Conservation (phyloP, 2,888 invertebrate genomes). For the Nipponacmea schrenckii region DNA sequence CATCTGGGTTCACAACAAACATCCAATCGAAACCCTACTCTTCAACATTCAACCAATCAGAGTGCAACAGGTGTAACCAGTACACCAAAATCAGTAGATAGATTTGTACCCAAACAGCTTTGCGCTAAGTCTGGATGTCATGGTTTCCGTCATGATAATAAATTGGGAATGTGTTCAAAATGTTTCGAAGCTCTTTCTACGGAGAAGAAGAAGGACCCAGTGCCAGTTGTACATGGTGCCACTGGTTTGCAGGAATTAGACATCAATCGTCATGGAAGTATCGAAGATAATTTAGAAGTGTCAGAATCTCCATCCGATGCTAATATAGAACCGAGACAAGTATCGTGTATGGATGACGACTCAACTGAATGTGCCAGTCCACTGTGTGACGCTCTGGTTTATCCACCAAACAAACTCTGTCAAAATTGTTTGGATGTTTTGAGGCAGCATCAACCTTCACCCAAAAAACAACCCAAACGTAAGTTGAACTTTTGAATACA, state of each 20-base stretch:
- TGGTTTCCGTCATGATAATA: conserved; percentile 25
- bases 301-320: conserved; percentile 22
- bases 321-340: conserved; percentile 25
- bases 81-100: not conserved
- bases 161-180: conserved; percentile 22
- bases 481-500: too few relatives aligned
- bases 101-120: conserved; percentile 26
- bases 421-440: conserved; percentile 40
- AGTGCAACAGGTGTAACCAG: not conserved
- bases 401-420: conserved; percentile 46
- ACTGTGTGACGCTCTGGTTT: conserved; percentile 38
- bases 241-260: conserved; percentile 2
- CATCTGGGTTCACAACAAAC: too few relatives aligned
- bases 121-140: conserved; percentile 41
- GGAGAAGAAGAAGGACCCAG: not conserved
- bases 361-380: conserved; percentile 44
- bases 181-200: conserved; percentile 14
- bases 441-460: conserved; percentile 25
- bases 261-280: conserved; percentile 19
- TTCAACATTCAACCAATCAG: too few relatives aligned
- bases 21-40: too few relatives aligned
- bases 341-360: conserved; percentile 38
- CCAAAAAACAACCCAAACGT: not conserved
- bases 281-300: conserved; percentile 12
- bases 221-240: not conserved